Evolutionary conservation across 2,797 vertebrate species (phyloP), one percentile per base, ranked within the genome.

Genomic region (Acanthurus lineatus): DNA sequence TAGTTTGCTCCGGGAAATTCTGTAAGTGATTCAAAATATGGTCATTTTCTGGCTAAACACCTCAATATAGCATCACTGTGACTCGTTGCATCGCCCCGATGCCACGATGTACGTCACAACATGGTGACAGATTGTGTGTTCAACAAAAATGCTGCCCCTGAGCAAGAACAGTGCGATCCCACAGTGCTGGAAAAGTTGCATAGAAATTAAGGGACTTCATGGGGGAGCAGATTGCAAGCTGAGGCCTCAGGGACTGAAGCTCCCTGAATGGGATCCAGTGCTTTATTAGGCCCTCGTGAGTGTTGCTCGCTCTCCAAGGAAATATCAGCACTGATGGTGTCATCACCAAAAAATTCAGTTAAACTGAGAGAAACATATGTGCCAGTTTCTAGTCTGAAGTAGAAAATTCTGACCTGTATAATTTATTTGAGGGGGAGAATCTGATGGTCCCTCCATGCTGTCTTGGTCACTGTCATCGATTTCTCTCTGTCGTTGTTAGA

Each of bases 161-260:
- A 85, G 81, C 76, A 82, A 57, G 73, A 84, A 82, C 67, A 73
- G 63, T 69, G 61, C 53, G 83, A 79, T 85, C 79, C 79, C 64
- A 62, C 22, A 53, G 79, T 79, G 79, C 84, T 71, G 81, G 79
- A 78, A 86, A 87, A 83, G 70, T 79, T 84, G 63, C 73, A 38
- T 35, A 75, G 69, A 84, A 87, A 89, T 87, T 66, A 90, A 84
- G 57, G 83, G 78, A 75, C 80, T 81, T 86, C 78, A 78, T 81
- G 82, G 76, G 81, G 75, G 79, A 88, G 73, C 86, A 89, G 85
- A 89, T 85, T 91, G 88, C 79, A 76, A 83, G 48, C 78, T 19
- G 71, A 77, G 54, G 86, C 86, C 79, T 59, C 14, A 16, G 84
- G 86, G 83, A 81, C 49, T 54, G 51, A 76, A 84, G 76, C 72